Evolutionary conservation across 2,113 vertebrate genomes (phyloP).

Genomic region (Merops nubicus): DNA sequence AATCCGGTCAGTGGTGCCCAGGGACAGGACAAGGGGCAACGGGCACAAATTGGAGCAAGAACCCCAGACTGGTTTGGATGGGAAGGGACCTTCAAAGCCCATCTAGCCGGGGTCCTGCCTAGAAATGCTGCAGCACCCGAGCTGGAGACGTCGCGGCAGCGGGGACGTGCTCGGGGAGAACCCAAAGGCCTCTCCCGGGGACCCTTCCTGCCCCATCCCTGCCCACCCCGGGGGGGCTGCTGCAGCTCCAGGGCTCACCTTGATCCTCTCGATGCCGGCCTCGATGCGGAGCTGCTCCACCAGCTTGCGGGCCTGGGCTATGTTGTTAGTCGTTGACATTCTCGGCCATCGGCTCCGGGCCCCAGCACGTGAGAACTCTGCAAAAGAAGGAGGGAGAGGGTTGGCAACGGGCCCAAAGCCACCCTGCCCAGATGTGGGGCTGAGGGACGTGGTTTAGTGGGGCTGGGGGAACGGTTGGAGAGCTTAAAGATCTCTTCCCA

Average conservation of each 20-base stretch:
- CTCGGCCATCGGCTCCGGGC: constrained; percentile 79
- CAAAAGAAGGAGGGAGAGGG: background rate
- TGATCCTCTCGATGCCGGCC: constrained; percentile 92
- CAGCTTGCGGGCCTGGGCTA: constrained; percentile 93
- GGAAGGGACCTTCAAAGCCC: too few relatives aligned
- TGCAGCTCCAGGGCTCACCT: constrained; percentile 74
- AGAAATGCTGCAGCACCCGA: background rate
- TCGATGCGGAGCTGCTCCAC: constrained; percentile 97
- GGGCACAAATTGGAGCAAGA: too few relatives aligned
- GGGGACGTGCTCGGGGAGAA: background rate
- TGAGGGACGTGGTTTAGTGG: too few relatives aligned
- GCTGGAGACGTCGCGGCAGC: background rate
- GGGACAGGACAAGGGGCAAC: too few relatives aligned
- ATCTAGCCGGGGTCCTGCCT: accelerated
- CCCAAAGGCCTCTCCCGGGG: background rate
- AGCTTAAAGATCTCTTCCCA: too few relatives aligned
- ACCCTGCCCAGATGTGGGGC: too few relatives aligned
- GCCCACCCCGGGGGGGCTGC: accelerated
- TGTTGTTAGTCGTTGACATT: constrained; percentile 96
- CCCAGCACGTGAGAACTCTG: constrained; percentile 48
- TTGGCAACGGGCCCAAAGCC: accelerated
- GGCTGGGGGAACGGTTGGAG: too few relatives aligned
- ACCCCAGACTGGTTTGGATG: too few relatives aligned
- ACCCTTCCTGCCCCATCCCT: background rate
- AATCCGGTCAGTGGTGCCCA: too few relatives aligned